Evolutionary conservation across 2,888 invertebrate genomes (phyloP), one percentile per base, ranked within the genome.

Genomic region (Pyrrhia umbra): DNA sequence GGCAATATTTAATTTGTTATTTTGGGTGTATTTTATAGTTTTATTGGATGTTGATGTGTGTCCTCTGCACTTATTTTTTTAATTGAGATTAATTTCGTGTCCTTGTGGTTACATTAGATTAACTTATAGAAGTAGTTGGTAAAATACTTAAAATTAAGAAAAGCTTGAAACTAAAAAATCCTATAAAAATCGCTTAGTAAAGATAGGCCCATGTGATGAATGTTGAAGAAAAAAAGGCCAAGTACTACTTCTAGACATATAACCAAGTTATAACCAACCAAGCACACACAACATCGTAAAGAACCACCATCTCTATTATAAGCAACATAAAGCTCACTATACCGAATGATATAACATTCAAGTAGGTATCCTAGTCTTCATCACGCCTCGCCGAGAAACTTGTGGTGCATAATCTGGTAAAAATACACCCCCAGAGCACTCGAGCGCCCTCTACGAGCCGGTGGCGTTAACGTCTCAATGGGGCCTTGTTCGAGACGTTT

Each of bases 341-440:
- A 47, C 25, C 37, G 2, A 9, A 2, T 49, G 23, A 25, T 39
- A 47, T 21, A 39, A 56, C 39, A 66, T 66, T 49, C 25, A 45
- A 58, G 40, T 15, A 54, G 16, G 18, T 50, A 68, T 47, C 27
- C 49, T 40, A 52, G 40, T 67, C 73, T 67, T 70, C 72, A 76
- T 77, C 80, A 83, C 77, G 81, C 77, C 61, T 65, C 68, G 73
- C 10, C 72, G 63, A 63, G 46, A 61, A 52, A 75, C 81, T 77
- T 59, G 81, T 85, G 85, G 82, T 89, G 92, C 91, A 92, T 93
- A 92, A 92, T 92, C 89, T 88, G 88, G 87, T 92, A 92, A 91
- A 93, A 92, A 92, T 92, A 91, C 90, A 88, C 84, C 83, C 84
- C n/a, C 86, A 87, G 83, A 80, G 83, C 84, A 85, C 79, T 82